phyloP scores from a whole-genome alignment of 2,888 invertebrate species.

The Helicoverpa assulta region DNA sequence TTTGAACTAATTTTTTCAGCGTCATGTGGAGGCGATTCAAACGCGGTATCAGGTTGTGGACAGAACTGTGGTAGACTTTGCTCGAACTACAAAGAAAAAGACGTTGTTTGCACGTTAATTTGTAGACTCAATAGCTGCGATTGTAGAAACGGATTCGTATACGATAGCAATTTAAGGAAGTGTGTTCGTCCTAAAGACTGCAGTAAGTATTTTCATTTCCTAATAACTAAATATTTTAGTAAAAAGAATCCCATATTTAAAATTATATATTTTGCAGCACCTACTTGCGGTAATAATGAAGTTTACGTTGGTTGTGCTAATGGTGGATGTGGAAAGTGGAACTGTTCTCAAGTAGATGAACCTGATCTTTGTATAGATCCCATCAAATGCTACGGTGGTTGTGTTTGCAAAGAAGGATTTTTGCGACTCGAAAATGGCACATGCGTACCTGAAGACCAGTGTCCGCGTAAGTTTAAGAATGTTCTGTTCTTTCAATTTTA shows the following conservation, averaged over 20 bases:
- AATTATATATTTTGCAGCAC: too few species aligned
- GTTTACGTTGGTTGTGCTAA: constrained; percentile 62
- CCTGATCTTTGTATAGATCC: constrained; percentile 61
- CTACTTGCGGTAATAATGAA: constrained; percentile 60
- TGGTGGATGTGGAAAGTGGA: constrained; percentile 66
- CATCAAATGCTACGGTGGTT: constrained; percentile 61
- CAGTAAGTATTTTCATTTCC: constrained; percentile 32
- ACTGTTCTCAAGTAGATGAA: constrained; percentile 62
- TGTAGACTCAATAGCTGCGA: constrained; percentile 53
- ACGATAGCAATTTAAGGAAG: constrained; percentile 43
- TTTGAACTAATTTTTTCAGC: constrained; percentile 27
- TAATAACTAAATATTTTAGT: too few species aligned
- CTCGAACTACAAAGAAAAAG: constrained; percentile 36
- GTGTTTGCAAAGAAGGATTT: constrained; percentile 61
- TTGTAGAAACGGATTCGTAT: constrained; percentile 55
- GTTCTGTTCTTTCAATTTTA: too few species aligned
- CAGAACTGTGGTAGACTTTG: constrained; percentile 50
- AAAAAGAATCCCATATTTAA: too few species aligned
- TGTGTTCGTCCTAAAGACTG: constrained; percentile 51
- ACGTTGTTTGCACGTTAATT: constrained; percentile 22
- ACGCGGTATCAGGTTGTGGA: constrained; percentile 43
- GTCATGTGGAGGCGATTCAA: constrained; percentile 58
- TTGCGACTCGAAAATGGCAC: constrained; percentile 56
- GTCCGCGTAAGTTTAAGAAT: constrained; percentile 61
- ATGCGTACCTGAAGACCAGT: constrained; percentile 66